Percentiles rank a stretch among this genome's conserved stretches.
Evolutionary conservation across 2,113 vertebrate species (phyloP).

Genomic region (Gymnogyps californianus): DNA sequence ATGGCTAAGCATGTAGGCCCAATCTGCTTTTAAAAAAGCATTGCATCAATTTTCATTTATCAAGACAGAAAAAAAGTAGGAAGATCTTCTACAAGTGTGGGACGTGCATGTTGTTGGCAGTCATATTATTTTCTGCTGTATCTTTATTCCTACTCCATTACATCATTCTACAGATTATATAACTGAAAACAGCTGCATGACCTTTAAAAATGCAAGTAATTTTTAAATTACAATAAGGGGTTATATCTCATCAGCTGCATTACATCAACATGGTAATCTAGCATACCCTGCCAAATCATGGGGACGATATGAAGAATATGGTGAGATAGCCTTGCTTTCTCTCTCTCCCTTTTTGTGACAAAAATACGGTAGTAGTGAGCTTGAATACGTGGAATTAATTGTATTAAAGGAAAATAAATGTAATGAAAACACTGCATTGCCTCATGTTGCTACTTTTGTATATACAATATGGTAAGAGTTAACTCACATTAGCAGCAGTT

Average conservation of each 20-base stretch:
- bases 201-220: constrained; percentile 8
- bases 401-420: not conserved
- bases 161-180: not conserved
- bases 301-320: not conserved
- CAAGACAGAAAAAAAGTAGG: not conserved
- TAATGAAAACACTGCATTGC: not conserved
- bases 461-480: not conserved
- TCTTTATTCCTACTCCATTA: not conserved
- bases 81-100: not conserved
- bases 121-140: not conserved
- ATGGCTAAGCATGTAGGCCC: not conserved
- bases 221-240: not conserved
- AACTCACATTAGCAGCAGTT: not conserved
- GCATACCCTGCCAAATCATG: not conserved
- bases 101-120: not conserved
- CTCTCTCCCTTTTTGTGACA: not conserved
- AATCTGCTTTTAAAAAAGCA: not conserved
- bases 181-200: constrained; percentile 7
- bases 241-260: not conserved
- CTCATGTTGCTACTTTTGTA: not conserved
- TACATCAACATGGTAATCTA: not conserved
- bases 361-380: not conserved
- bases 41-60: not conserved
- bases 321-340: not conserved
- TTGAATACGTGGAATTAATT: not conserved